Percentiles rank a stretch among this genome's conserved stretches.
Conservation (phyloP, 2,797 vertebrate species). For the Enteromius mattozi region DNA sequence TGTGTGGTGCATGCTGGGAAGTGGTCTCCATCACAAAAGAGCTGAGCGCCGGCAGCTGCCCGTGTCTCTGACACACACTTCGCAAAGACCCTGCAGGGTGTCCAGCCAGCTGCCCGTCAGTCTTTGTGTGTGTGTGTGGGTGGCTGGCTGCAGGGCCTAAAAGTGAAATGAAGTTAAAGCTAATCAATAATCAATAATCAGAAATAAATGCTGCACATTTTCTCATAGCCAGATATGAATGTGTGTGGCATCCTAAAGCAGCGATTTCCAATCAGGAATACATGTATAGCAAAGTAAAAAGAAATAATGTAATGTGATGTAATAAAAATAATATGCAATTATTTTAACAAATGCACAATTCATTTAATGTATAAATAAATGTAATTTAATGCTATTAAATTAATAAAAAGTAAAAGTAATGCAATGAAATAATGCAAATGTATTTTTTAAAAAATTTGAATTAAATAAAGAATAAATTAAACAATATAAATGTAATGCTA, state of each 20-base stretch:
- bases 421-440: too few relatives aligned
- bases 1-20: constrained; percentile 82
- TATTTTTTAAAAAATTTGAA: too few relatives aligned
- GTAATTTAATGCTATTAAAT: background rate
- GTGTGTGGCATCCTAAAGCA: constrained; percentile 13
- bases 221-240: constrained; percentile 38
- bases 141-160: constrained; percentile 45
- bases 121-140: constrained; percentile 19
- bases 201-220: constrained; percentile 53
- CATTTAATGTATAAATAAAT: background rate
- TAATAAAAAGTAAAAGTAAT: background rate
- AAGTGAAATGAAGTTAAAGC: constrained; percentile 53
- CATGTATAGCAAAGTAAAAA: background rate
- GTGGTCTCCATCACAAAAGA: constrained; percentile 81
- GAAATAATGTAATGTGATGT: background rate
- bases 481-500: background rate
- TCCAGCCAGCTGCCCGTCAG: constrained; percentile 60
- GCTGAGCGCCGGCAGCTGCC: constrained; percentile 89
- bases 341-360: background rate
- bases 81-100: constrained; percentile 67
- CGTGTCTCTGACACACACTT: constrained; percentile 58
- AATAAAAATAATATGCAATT: background rate
- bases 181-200: constrained; percentile 66
- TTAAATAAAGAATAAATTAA: too few relatives aligned
- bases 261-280: background rate